phyloP scores from a whole-genome alignment of 2,113 vertebrate species.

The Leucopsar rothschildi region DNA sequence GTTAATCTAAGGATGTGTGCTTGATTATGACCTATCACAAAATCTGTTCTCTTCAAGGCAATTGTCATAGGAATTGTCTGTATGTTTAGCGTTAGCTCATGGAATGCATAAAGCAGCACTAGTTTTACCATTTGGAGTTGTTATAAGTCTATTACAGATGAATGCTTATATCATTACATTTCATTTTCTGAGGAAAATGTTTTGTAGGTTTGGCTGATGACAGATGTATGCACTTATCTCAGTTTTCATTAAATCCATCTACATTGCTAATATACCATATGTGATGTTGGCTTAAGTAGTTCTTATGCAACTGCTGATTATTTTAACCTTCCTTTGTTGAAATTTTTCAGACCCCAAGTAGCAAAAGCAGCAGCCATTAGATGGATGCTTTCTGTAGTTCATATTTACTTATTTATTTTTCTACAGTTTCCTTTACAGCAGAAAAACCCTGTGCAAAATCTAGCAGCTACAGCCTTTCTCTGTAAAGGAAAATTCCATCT shows the following conservation, averaged over 20 bases:
- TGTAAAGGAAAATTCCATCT: background rate
- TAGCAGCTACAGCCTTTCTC: background rate
- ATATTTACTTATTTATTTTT: background rate
- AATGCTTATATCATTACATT: background rate
- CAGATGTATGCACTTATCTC: background rate
- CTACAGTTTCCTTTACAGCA: background rate
- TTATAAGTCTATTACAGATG: background rate
- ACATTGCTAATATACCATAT: background rate
- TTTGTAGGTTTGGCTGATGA: background rate
- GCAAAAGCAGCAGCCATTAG: background rate
- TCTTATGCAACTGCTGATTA: background rate
- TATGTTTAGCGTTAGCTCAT: slow-evolving; percentile 50
- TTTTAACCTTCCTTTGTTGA: slow-evolving; percentile 12
- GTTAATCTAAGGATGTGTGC: slow-evolving; percentile 64
- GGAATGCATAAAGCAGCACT: slow-evolving; percentile 15
- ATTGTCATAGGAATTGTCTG: background rate
- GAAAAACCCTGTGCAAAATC: background rate
- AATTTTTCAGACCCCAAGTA: slow-evolving; percentile 14
- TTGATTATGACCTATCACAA: slow-evolving; percentile 66
- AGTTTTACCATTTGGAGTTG: background rate
- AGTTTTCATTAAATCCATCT: background rate
- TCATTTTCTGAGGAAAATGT: background rate
- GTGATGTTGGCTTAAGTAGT: background rate
- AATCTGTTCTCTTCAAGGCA: slow-evolving; percentile 47
- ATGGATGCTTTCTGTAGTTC: background rate